phyloP scores from a whole-genome alignment of 2,797 vertebrate species.

The Ficedula albicollis region DNA sequence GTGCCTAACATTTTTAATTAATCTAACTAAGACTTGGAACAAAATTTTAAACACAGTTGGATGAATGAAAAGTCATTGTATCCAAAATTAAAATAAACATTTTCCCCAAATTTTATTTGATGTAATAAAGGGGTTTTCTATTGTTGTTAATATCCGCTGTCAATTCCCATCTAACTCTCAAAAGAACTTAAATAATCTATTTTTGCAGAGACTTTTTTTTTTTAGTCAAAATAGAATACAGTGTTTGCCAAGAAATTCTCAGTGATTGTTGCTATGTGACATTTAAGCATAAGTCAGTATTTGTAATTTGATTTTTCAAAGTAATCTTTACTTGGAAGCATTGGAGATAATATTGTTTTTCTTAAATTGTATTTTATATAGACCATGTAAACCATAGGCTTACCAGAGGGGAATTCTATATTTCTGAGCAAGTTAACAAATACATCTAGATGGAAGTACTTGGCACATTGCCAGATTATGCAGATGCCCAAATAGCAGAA shows the following conservation, averaged over 20 bases:
- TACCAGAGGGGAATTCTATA: background rate
- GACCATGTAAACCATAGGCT: background rate
- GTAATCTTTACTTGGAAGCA: background rate
- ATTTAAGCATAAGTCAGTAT: background rate
- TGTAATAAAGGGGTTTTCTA: rapidly evolving
- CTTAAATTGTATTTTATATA: background rate
- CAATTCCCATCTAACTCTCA: background rate
- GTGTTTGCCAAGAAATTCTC: background rate
- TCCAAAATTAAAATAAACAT: background rate
- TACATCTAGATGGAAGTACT: background rate
- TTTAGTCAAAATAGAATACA: background rate
- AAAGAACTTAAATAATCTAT: background rate
- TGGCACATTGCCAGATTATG: background rate
- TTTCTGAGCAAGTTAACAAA: background rate
- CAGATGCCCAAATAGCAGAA: background rate
- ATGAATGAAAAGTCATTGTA: background rate
- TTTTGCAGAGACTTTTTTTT: background rate
- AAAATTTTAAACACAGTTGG: background rate
- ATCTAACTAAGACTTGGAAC: background rate
- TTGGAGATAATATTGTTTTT: background rate
- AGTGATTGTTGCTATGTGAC: background rate
- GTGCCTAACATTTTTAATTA: background rate
- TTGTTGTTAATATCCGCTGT: background rate
- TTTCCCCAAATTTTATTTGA: background rate
- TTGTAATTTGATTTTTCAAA: background rate